Conservation (phyloP, 2,888 invertebrate genomes). For the Erebia aethiops region DNA sequence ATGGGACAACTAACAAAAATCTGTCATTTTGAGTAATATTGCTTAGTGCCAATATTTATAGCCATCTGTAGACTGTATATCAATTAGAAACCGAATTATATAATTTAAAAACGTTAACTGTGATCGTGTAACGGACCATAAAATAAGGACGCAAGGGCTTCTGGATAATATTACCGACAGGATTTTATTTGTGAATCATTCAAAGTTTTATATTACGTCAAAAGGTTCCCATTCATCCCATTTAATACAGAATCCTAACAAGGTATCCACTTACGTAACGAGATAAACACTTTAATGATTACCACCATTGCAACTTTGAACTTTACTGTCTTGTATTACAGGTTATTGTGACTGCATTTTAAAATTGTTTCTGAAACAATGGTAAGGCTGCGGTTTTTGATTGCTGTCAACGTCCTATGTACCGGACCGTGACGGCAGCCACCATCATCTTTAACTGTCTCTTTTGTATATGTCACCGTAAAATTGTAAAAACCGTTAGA, state of each 20-base stretch:
- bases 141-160: constrained; percentile 12
- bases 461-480: constrained; percentile 38
- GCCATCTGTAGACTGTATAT: too few relatives aligned
- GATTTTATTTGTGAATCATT: constrained; percentile 31
- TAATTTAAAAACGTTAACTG: too few relatives aligned
- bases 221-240: constrained; percentile 29
- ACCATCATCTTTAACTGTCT: constrained; percentile 42
- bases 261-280: constrained; percentile 40
- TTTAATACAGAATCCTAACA: constrained; percentile 35
- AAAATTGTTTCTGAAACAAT: constrained; percentile 60
- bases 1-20: too few relatives aligned
- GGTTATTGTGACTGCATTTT: constrained; percentile 37
- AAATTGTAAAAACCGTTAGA: too few relatives aligned
- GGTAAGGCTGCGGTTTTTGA: constrained; percentile 67
- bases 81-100: too few relatives aligned
- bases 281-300: constrained; percentile 16
- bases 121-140: too few relatives aligned
- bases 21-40: too few relatives aligned
- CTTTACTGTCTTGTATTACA: constrained; percentile 32
- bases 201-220: constrained; percentile 28
- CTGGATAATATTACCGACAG: constrained; percentile 20
- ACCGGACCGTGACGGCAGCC: constrained; percentile 64
- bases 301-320: constrained; percentile 7
- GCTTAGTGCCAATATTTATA: too few relatives aligned
- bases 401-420: constrained; percentile 71